phyloP scores from a whole-genome alignment of 2,113 vertebrate species.

The Hippocampus barbouri region DNA sequence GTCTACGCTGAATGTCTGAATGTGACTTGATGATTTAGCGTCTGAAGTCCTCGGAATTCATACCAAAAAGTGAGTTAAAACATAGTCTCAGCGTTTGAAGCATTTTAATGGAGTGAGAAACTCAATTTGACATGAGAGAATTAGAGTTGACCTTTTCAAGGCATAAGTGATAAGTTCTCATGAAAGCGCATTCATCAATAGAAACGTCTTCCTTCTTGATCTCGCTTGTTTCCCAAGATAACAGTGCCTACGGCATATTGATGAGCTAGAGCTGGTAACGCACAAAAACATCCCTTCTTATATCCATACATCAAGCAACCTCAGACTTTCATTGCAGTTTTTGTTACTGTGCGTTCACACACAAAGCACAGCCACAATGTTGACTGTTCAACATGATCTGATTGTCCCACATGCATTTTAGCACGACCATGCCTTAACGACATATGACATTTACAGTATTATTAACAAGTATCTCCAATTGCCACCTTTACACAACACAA shows the following conservation, averaged over 20 bases:
- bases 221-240: conserved; percentile 44
- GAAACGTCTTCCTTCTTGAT: conserved; percentile 14
- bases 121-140: conserved; percentile 49
- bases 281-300: conserved; percentile 19
- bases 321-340: background rate
- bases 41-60: conserved; percentile 9
- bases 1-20: conserved; percentile 3
- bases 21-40: background rate
- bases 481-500: background rate
- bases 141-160: conserved; percentile 64
- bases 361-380: background rate
- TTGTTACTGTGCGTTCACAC: background rate
- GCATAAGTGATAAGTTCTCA: conserved; percentile 48
- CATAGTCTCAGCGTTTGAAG: background rate
- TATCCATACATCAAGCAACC: background rate
- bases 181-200: conserved; percentile 51
- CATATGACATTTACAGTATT: background rate
- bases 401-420: background rate
- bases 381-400: background rate
- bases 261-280: conserved; percentile 49
- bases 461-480: background rate
- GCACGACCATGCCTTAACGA: background rate
- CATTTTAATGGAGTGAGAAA: conserved; percentile 54
- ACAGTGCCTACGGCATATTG: conserved; percentile 43
- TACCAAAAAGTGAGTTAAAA: conserved; percentile 17